phyloP scores from a whole-genome alignment of 1,140 invertebrate genomes.

The Mactra quadrangularis region DNA sequence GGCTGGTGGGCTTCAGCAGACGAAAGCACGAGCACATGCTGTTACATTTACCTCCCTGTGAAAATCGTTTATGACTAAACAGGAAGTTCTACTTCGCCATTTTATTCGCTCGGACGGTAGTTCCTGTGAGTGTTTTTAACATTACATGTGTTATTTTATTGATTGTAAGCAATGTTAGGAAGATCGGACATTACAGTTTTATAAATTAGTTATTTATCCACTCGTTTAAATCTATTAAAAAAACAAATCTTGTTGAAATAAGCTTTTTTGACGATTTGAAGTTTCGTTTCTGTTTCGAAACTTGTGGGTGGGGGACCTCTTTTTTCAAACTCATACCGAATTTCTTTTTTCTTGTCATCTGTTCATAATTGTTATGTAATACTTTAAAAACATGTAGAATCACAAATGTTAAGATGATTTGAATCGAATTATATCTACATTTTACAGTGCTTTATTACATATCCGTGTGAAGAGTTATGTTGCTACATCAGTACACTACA shows the following conservation, averaged over 20 bases:
- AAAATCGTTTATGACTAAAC: conserved; percentile 46
- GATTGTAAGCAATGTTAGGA: neutral
- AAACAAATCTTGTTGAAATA: neutral
- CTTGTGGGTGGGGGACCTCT: neutral
- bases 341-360: neutral
- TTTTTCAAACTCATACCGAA: neutral
- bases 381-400: too few species aligned
- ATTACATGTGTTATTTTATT: conserved; percentile 1
- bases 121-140: conserved; percentile 22
- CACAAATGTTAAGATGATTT: too few species aligned
- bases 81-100: conserved; percentile 66
- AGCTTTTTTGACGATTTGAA: neutral
- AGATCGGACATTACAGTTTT: too few species aligned
- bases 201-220: neutral
- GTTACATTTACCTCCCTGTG: conserved; percentile 53
- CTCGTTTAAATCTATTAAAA: neutral
- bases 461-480: too few species aligned
- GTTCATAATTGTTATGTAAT: neutral
- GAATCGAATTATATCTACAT: too few species aligned
- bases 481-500: too few species aligned
- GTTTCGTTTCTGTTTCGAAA: neutral
- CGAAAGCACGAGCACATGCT: too few species aligned
- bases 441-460: too few species aligned
- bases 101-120: conserved; percentile 33
- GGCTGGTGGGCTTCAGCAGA: too few species aligned